Conservation (phyloP, 2,797 vertebrate genomes). For the Centropyge bicolor region DNA sequence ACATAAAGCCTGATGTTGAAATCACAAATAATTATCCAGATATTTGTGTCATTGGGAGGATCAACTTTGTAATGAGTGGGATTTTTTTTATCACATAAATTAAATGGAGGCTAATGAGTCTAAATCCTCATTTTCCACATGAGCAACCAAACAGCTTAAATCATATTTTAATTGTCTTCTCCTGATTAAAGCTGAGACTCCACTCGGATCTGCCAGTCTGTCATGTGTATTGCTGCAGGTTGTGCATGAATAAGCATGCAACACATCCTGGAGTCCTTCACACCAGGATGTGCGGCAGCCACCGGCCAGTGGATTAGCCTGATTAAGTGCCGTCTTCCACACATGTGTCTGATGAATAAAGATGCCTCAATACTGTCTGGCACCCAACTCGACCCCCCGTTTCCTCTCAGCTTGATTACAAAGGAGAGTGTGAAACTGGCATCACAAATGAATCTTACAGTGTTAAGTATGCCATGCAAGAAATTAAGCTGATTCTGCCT, state of each 20-base stretch:
- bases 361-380: slow-evolving; percentile 77
- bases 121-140: slow-evolving; percentile 5
- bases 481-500: background rate
- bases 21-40: background rate
- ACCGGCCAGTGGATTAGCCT: slow-evolving; percentile 54
- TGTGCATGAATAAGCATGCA: slow-evolving; percentile 32
- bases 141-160: background rate
- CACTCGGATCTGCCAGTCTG: slow-evolving; percentile 18
- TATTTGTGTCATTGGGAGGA: background rate
- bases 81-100: background rate
- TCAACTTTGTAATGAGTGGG: background rate
- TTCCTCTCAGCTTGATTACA: slow-evolving; percentile 69
- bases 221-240: slow-evolving; percentile 46
- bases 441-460: slow-evolving; percentile 39
- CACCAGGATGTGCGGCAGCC: slow-evolving; percentile 51
- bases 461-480: slow-evolving; percentile 24
- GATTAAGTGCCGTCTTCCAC: slow-evolving; percentile 70
- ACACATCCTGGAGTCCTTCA: slow-evolving; percentile 46
- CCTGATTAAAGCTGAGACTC: background rate
- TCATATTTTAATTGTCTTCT: background rate
- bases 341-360: slow-evolving; percentile 73
- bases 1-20: background rate
- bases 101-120: background rate
- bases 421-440: slow-evolving; percentile 59
- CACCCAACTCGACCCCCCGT: slow-evolving; percentile 60